These are phyloP conservation scores for Sebastes kiyomatsui DNA, from an alignment of 2,797 vertebrate genomes.

Conservation along the genomic window DNA sequence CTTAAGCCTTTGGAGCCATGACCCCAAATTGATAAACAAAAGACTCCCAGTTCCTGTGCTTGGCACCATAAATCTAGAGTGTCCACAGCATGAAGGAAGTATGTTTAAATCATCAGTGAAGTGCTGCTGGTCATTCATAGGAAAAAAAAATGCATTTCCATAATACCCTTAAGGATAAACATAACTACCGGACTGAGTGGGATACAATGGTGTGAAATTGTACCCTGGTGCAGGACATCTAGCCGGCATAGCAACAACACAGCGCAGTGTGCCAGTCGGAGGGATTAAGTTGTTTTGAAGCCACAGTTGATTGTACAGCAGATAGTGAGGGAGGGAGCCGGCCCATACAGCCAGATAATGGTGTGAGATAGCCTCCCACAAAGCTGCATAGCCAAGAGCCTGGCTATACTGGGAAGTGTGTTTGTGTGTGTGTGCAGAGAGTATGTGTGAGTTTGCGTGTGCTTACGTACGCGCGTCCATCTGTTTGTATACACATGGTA, in stretches of 20 bases:
- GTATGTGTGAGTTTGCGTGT: conserved; percentile 14
- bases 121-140: conserved; percentile 39
- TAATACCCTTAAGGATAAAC: conserved; percentile 65
- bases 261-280: conserved; percentile 55
- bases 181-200: conserved; percentile 58
- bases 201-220: conserved; percentile 80
- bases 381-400: conserved; percentile 41
- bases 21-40: conserved; percentile 62
- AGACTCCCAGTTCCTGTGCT: conserved; percentile 50
- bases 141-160: conserved; percentile 56
- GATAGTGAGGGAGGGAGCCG: conserved; percentile 55
- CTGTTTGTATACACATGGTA: conserved; percentile 78
- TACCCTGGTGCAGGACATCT: conserved; percentile 69
- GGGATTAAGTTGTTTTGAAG: conserved; percentile 76
- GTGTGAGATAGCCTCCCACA: conserved; percentile 64
- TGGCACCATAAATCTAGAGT: conserved; percentile 49
- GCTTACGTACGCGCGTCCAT: conserved; percentile 45
- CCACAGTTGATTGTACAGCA: conserved; percentile 65
- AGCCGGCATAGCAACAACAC: conserved; percentile 76
- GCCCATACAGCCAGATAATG: conserved; percentile 50
- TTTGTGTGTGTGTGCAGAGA: conserved; percentile 26
- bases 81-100: conserved; percentile 54
- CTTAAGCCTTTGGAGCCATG: conserved; percentile 32
- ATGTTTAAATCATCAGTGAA: conserved; percentile 67
- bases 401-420: conserved; percentile 30